phyloP scores from a whole-genome alignment of 2,888 invertebrate genomes.

The Himalopsyche kuldschensis region DNA sequence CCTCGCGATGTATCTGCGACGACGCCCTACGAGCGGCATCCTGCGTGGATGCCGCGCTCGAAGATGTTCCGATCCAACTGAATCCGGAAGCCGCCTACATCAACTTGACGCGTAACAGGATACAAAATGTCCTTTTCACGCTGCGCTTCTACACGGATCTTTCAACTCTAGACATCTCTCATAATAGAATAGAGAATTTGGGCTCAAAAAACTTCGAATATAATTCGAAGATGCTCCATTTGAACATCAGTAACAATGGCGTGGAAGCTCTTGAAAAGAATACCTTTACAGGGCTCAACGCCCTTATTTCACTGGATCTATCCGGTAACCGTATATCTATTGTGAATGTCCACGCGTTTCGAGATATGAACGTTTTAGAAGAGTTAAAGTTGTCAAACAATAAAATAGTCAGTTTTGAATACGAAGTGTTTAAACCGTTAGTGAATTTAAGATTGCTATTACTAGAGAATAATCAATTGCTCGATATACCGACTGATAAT shows the following conservation, averaged over 20 bases:
- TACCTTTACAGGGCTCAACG: constrained; percentile 72
- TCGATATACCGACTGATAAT: constrained; percentile 74
- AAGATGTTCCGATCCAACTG: constrained; percentile 85
- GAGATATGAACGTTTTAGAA: constrained; percentile 73
- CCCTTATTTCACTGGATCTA: constrained; percentile 69
- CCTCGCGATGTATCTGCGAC: constrained; percentile 79
- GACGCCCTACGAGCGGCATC: constrained; percentile 74
- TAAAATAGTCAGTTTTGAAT: constrained; percentile 72
- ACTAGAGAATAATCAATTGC: constrained; percentile 76
- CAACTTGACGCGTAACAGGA: constrained; percentile 81
- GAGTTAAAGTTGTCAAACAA: constrained; percentile 77
- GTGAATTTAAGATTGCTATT: constrained; percentile 71
- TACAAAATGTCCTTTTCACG: constrained; percentile 75
- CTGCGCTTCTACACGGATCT: constrained; percentile 80
- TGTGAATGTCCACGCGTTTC: constrained; percentile 75
- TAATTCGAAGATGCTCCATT: constrained; percentile 70
- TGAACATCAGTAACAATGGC: constrained; percentile 78
- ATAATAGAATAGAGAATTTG: constrained; percentile 77
- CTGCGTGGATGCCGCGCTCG: constrained; percentile 77
- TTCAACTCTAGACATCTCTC: constrained; percentile 77
- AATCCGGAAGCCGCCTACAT: constrained; percentile 85
- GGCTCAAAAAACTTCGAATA: constrained; percentile 82
- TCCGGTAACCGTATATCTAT: constrained; percentile 77
- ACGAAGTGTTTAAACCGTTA: constrained; percentile 70
- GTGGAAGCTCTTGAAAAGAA: constrained; percentile 73